phyloP scores from a whole-genome alignment of 2,797 vertebrate species.

The Halcyon smyrnensis region DNA sequence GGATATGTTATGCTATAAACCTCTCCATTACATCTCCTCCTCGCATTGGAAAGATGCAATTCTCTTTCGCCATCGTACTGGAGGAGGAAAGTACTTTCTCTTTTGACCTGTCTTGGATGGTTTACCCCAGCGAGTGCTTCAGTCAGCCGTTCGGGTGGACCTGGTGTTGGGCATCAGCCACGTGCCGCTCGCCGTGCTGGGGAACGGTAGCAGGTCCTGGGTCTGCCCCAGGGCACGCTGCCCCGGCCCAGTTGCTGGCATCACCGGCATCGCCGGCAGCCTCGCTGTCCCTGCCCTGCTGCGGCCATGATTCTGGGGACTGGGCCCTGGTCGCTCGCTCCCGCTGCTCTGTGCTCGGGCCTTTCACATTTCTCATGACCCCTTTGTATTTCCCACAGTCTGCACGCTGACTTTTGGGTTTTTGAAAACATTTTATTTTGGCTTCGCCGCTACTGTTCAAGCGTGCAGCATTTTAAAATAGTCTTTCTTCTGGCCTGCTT shows the following conservation, averaged over 20 bases:
- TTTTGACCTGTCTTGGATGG: neutral
- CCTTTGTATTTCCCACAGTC: slow-evolving; percentile 74
- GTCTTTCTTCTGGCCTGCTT: neutral
- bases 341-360: neutral
- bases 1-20: neutral
- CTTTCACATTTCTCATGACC: slow-evolving; percentile 66
- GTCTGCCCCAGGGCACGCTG: neutral
- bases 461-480: slow-evolving; percentile 36
- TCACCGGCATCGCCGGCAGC: neutral
- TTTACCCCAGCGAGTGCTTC: neutral
- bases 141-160: neutral
- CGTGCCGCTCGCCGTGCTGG: neutral
- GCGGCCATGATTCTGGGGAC: neutral
- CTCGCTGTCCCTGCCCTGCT: neutral
- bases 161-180: neutral
- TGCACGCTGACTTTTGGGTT: neutral
- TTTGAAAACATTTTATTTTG: slow-evolving; percentile 53
- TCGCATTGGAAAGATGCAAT: neutral
- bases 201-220: neutral
- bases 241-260: neutral
- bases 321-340: neutral
- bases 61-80: neutral
- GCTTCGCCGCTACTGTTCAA: slow-evolving; percentile 54
- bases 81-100: neutral
- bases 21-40: neutral